Percentiles rank a stretch among this genome's conserved stretches.
phyloP scores from a whole-genome alignment of 2,797 vertebrate genomes.

The Alauda arvensis region DNA sequence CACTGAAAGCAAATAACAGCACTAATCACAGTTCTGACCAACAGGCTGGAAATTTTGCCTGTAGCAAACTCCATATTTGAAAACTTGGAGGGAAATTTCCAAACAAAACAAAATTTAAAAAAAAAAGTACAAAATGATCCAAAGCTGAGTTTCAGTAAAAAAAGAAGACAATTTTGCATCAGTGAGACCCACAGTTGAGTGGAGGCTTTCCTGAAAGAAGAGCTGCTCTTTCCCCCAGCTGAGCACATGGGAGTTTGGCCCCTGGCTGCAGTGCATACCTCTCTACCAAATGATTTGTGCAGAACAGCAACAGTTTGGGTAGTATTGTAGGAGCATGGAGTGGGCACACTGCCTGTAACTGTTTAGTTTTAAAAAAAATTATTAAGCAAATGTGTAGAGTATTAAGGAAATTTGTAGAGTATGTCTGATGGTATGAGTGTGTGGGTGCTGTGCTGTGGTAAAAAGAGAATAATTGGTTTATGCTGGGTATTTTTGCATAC shows the following conservation, averaged over 20 bases:
- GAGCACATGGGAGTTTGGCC: neutral
- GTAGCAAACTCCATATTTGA: neutral
- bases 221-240: neutral
- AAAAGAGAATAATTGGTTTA: conserved; percentile 49
- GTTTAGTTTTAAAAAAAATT: conserved; percentile 28
- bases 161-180: neutral
- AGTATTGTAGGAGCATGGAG: conserved; percentile 27
- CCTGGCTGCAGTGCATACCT: conserved; percentile 41
- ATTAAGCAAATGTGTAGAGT: conserved; percentile 34
- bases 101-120: conserved; percentile 3
- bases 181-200: neutral
- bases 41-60: neutral
- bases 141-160: neutral
- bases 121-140: neutral
- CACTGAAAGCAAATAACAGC: neutral
- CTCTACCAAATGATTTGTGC: neutral
- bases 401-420: conserved; percentile 36
- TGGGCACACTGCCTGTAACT: conserved; percentile 6
- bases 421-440: conserved; percentile 35
- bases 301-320: neutral
- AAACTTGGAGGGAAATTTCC: neutral
- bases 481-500: conserved; percentile 58
- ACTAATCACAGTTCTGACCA: neutral
- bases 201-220: conserved; percentile 21
- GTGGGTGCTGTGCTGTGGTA: conserved; percentile 55